Evolutionary conservation across 2,797 vertebrate genomes (phyloP).

Genomic region (Amblyopsis hoosieri): DNA sequence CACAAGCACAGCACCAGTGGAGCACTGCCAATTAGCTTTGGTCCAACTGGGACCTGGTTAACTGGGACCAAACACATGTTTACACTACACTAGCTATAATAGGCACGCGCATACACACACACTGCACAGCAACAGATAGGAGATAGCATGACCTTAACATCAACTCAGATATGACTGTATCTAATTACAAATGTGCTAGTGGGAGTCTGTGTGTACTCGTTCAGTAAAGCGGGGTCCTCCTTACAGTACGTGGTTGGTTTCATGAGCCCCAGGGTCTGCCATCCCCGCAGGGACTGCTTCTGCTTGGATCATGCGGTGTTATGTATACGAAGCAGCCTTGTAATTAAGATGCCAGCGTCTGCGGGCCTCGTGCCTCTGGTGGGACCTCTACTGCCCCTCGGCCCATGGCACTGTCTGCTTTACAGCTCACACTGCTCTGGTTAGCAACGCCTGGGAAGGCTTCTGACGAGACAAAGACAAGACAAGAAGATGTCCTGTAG

Average conservation of each 20-base stretch:
- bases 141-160: no score
- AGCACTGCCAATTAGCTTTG: constrained; percentile 63
- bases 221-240: background rate
- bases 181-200: no score
- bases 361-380: constrained; percentile 26
- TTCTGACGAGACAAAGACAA: no score
- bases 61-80: constrained; percentile 70
- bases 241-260: constrained; percentile 17
- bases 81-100: constrained; percentile 46
- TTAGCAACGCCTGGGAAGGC: no score
- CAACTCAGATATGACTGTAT: no score
- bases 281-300: constrained; percentile 13
- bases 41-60: constrained; percentile 65
- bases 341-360: constrained; percentile 38
- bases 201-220: background rate
- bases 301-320: constrained; percentile 13
- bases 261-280: constrained; percentile 9
- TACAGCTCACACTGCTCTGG: background rate
- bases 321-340: constrained; percentile 25
- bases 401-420: constrained; percentile 22
- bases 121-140: background rate
- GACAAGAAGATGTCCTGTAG: no score
- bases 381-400: constrained; percentile 19
- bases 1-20: constrained; percentile 47
- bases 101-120: background rate